Evolutionary conservation across 2,113 vertebrate genomes (phyloP).

Genomic region (Dipodomys stephensi): DNA sequence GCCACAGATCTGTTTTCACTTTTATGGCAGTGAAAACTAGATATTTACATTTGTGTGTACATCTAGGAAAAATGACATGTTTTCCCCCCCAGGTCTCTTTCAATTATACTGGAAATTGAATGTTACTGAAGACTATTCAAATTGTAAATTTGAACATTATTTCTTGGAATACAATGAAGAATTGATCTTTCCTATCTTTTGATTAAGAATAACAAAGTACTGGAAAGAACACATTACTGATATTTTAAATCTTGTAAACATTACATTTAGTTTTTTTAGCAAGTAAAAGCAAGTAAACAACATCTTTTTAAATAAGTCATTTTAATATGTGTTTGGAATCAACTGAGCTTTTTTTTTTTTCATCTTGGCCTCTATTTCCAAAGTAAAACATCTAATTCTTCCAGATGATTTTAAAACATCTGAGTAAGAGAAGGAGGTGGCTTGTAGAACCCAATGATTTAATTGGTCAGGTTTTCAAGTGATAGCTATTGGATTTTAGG

Average conservation of each 20-base stretch:
- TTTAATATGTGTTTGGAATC: neutral
- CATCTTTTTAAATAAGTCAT: neutral
- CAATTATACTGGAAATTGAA: neutral
- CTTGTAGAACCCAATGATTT: neutral
- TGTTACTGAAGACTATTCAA: neutral
- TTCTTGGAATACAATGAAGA: neutral
- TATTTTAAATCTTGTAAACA: neutral
- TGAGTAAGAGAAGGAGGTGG: rapidly evolving
- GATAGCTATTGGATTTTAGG: neutral
- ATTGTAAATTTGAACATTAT: neutral
- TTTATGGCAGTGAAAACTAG: neutral
- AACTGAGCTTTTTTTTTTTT: neutral
- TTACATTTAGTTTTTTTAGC: neutral
- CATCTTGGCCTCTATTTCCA: neutral
- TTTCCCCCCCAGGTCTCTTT: neutral
- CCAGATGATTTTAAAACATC: neutral
- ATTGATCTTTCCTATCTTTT: neutral
- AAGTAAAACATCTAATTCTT: neutral
- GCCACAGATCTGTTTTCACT: neutral
- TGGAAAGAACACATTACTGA: neutral
- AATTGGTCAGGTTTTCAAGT: neutral
- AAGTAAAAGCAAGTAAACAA: neutral
- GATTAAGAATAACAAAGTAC: neutral
- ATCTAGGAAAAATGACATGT: neutral
- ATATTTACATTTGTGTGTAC: neutral